Percentiles rank a stretch among this genome's conserved stretches.
phyloP scores from a whole-genome alignment of 1,140 invertebrate species.

The Kradibia gibbosae region DNA sequence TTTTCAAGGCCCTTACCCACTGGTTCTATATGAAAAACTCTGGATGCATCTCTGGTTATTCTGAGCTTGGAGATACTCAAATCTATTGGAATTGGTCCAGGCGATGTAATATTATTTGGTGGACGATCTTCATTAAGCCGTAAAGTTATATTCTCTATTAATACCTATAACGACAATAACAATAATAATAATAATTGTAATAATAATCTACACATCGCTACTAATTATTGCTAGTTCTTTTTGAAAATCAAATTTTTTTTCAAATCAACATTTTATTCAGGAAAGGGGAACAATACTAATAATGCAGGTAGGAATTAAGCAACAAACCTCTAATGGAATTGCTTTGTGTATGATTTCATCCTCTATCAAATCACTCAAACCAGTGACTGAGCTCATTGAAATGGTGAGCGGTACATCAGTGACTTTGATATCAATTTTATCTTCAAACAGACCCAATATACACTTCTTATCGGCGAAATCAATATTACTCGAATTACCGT shows the following conservation, averaged over 20 bases:
- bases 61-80: conserved; percentile 80
- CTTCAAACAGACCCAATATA: conserved; percentile 65
- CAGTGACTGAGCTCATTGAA: conserved; percentile 86
- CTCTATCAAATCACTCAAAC: conserved; percentile 85
- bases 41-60: conserved; percentile 78
- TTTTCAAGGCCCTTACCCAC: conserved; percentile 59
- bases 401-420: conserved; percentile 80
- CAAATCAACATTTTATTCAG: neutral
- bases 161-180: conserved; percentile 73
- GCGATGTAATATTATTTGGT: conserved; percentile 86
- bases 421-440: conserved; percentile 77
- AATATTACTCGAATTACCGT: conserved; percentile 41
- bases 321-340: conserved; percentile 82
- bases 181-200: neutral
- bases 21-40: conserved; percentile 83
- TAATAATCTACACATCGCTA: neutral
- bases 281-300: neutral
- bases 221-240: neutral
- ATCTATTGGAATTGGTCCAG: conserved; percentile 85
- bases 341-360: conserved; percentile 87
- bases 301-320: neutral
- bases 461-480: conserved; percentile 63
- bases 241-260: neutral
- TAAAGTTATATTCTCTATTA: conserved; percentile 79
- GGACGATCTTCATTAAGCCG: conserved; percentile 86